These are phyloP conservation scores for Papilio polyxenes DNA, from an alignment of 1,140 invertebrate genomes.

Conservation along the genomic window DNA sequence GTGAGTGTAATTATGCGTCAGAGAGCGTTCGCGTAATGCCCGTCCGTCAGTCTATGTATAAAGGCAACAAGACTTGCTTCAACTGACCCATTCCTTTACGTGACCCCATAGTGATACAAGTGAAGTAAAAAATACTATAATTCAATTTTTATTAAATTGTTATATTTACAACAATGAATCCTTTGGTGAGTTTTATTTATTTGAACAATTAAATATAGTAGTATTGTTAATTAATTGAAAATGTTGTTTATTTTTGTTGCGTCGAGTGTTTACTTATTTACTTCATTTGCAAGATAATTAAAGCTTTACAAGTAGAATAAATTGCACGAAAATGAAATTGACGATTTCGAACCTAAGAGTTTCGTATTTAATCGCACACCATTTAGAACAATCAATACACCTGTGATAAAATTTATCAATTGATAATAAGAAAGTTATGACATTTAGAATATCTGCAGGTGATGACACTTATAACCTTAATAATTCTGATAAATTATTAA, in stretches of 20 bases:
- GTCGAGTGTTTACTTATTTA: background rate
- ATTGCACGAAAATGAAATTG: background rate
- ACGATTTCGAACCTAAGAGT: background rate
- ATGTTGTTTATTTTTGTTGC: background rate
- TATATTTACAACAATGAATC: slow-evolving; percentile 7
- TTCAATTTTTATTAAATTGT: no score
- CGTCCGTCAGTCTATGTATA: slow-evolving; percentile 12
- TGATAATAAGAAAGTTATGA: background rate
- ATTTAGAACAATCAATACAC: background rate
- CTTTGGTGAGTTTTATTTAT: slow-evolving; percentile 29
- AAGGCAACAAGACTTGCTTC: background rate
- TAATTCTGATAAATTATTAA: slow-evolving; percentile 9
- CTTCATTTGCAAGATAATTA: background rate
- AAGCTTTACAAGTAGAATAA: background rate
- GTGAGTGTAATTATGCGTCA: slow-evolving; percentile 27
- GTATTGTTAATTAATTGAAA: background rate
- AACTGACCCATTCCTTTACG: background rate
- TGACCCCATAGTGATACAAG: slow-evolving; percentile 10
- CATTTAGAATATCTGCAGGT: background rate
- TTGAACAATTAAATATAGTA: background rate
- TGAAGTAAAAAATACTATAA: background rate
- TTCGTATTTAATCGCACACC: background rate
- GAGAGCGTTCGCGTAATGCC: slow-evolving; percentile 23
- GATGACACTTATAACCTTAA: slow-evolving; percentile 5
- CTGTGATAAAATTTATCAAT: background rate